Evolutionary conservation across 2,113 vertebrate species (phyloP).

Genomic region (Promerops cafer): DNA sequence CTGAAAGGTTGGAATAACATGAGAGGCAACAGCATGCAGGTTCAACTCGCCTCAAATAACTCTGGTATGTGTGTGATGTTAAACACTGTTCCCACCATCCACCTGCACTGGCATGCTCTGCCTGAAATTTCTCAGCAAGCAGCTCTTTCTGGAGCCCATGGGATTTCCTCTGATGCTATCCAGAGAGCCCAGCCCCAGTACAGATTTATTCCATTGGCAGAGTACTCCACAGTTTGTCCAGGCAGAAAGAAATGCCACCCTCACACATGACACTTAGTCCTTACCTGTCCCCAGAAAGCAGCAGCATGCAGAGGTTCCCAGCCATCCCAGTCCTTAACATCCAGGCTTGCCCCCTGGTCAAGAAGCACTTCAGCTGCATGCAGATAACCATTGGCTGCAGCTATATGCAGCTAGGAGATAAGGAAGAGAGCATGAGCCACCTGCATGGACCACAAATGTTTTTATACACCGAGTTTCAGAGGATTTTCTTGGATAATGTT

Average conservation of each 20-base stretch:
- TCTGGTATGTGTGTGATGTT: neutral
- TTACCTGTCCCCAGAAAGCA: conserved; percentile 97
- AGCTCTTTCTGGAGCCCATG: neutral
- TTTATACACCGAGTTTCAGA: neutral
- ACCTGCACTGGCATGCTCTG: neutral
- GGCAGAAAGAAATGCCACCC: neutral
- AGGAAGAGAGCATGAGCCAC: neutral
- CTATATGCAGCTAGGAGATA: conserved; percentile 84
- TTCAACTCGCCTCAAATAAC: neutral
- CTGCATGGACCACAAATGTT: neutral
- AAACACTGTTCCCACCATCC: neutral
- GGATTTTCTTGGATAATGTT: neutral
- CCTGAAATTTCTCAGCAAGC: neutral
- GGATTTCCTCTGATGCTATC: neutral
- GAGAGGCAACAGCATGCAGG: neutral
- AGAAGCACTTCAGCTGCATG: conserved; percentile 91
- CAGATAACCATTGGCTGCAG: conserved; percentile 91
- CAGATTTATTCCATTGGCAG: neutral
- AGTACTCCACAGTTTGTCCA: neutral
- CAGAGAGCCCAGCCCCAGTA: neutral
- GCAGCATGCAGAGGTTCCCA: conserved; percentile 97
- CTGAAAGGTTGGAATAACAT: neutral
- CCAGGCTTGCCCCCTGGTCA: conserved; percentile 87
- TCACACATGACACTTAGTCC: neutral
- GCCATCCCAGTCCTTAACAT: conserved; percentile 87